A percentile compares a stretch with the other conserved stretches of the same genome.
Evolutionary conservation across 2,888 invertebrate genomes (phyloP).

Genomic region (Diadegma fenestrale): DNA sequence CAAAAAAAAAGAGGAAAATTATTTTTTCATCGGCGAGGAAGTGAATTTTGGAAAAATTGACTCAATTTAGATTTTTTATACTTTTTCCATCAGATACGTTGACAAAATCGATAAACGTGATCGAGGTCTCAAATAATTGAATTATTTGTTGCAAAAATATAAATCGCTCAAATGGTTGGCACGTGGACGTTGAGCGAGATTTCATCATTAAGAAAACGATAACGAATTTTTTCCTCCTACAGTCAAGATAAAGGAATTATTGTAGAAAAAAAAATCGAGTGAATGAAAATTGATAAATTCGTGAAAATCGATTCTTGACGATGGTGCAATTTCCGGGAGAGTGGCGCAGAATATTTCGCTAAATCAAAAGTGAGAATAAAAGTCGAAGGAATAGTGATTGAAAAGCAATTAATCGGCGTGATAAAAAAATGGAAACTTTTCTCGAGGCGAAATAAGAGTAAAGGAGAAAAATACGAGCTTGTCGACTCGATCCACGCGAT

Average conservation of each 20-base stretch:
- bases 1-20: not conserved
- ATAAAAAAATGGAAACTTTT: not conserved
- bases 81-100: not conserved
- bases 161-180: not conserved
- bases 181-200: not conserved
- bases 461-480: not conserved
- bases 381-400: not conserved
- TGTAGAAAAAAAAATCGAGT: not conserved
- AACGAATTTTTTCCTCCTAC: not conserved
- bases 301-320: not conserved
- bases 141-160: not conserved
- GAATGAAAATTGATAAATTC: not conserved
- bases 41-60: no score
- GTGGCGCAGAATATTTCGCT: not conserved
- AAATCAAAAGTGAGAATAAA: not conserved
- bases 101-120: not conserved
- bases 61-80: no score
- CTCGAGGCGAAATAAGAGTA: not conserved
- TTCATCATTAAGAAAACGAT: not conserved
- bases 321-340: not conserved
- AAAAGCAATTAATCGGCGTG: not conserved
- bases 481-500: conserved; percentile 14
- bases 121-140: not conserved
- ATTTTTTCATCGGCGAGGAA: not conserved
- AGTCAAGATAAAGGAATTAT: not conserved